These are phyloP conservation scores for Eidolon helvum DNA, from an alignment of 2,113 vertebrate genomes.

Conservation along the genomic window DNA sequence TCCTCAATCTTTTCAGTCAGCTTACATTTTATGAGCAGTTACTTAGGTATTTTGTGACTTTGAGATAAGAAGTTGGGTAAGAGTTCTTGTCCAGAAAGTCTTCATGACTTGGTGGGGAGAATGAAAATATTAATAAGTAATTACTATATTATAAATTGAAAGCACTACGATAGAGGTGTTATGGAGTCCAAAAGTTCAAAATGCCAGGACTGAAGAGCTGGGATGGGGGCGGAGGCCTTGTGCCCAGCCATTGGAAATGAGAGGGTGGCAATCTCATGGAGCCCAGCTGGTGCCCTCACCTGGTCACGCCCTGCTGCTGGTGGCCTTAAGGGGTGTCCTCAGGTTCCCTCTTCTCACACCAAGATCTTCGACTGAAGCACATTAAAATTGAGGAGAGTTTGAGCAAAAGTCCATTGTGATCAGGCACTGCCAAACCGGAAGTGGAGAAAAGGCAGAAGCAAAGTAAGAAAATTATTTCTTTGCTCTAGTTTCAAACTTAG, in stretches of 20 bases:
- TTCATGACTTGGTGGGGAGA: neutral
- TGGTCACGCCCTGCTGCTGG: neutral
- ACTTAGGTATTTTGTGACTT: constrained; percentile 33
- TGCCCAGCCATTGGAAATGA: neutral
- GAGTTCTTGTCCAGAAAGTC: neutral
- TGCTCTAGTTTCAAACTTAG: neutral
- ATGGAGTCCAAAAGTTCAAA: neutral
- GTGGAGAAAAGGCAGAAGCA: neutral
- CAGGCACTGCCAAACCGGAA: neutral
- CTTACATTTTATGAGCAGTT: neutral
- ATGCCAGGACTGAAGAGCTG: neutral
- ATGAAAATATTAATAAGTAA: neutral
- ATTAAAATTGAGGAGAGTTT: neutral
- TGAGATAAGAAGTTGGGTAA: constrained; percentile 22
- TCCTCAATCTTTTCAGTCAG: constrained; percentile 18
- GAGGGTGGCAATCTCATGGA: neutral
- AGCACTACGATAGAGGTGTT: neutral
- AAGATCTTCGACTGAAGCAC: neutral
- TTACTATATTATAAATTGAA: neutral
- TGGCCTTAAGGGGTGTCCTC: neutral
- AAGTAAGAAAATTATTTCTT: neutral
- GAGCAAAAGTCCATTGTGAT: neutral
- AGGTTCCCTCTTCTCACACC: neutral
- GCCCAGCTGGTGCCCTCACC: neutral
- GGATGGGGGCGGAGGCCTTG: neutral